Evolutionary conservation across 1,140 invertebrate species (phyloP).

Genomic region (Bombus sylvicola): DNA sequence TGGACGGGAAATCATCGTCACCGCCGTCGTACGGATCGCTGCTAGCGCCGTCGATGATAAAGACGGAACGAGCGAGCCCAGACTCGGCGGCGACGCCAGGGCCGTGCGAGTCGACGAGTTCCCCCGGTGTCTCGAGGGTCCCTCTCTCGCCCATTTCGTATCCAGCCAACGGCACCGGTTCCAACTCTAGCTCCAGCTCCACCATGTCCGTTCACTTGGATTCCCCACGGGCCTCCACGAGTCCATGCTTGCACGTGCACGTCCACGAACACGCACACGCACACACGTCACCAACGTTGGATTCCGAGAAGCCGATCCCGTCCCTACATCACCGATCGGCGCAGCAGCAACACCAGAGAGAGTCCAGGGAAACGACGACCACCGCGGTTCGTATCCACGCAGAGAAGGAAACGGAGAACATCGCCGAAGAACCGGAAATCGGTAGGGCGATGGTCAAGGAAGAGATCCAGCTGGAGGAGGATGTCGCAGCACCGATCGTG

Average conservation of each 20-base stretch:
- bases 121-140: constrained; percentile 54
- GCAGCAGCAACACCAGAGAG: constrained; percentile 43
- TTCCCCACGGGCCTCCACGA: constrained; percentile 48
- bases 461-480: constrained; percentile 37
- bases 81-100: constrained; percentile 75
- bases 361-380: constrained; percentile 51
- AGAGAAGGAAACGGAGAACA: constrained; percentile 46
- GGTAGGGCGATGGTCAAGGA: constrained; percentile 41
- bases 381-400: constrained; percentile 30
- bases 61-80: constrained; percentile 75
- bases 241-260: constrained; percentile 62
- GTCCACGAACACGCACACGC: constrained; percentile 61
- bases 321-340: constrained; percentile 22
- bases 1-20: constrained; percentile 47
- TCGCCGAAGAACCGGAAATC: constrained; percentile 16
- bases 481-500: not conserved
- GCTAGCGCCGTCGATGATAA: constrained; percentile 71
- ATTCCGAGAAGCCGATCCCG: constrained; percentile 67
- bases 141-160: constrained; percentile 54
- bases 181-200: constrained; percentile 19
- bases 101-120: constrained; percentile 72
- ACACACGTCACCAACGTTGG: constrained; percentile 50
- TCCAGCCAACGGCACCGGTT: constrained; percentile 64
- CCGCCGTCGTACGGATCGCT: constrained; percentile 35
- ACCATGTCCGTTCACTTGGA: constrained; percentile 61